Base-by-base conservation (phyloP, 2,888 invertebrate genomes). In the Caenorhabditis virilis region DNA sequence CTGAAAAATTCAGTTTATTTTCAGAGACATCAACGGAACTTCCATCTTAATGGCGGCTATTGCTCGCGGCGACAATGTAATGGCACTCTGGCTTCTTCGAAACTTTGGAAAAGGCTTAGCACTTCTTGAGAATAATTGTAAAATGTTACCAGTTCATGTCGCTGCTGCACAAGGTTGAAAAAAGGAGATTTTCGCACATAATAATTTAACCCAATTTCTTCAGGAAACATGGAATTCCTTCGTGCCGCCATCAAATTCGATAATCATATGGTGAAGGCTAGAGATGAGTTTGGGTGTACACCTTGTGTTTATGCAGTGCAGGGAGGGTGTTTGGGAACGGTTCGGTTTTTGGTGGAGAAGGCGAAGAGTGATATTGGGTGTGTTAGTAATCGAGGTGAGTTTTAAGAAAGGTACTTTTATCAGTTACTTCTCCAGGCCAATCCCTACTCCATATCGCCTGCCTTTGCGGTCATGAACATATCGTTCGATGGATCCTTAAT, bases 81-180 rank as follows among this genome's bases (percentile, higher is more conserved):
- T 72, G 50, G 62, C 74, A 23, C 49, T 72, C 27, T 77, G 72
- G 69, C 67, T 80, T 25, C 62, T 80, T 15, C 58, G 62, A 52
- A 54, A 62, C 30, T 66, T 80, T 46, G 80, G 80, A 35, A 70
- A 73, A 38, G 46, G 57, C 13, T 55, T 81, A 18, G 78, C 78
- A 5, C 65, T 74, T 22, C 57, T 76, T 18, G 69, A 78, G 35
- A 78, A 81, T 59, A 51, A 65, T 7, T 68, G 71, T n/a, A 58
- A 68, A 20, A 79, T 81, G 74, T 56, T 79, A n/a, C 80, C 81
- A 3, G 39, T 81, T 11, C 81, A 81, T 45, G 72, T 79, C 6
- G 81, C 81, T 18, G 76, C 80, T 9, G 77, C 78, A 7, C 80
- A 79, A 58, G 80, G 78, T 77, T 5, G 2, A 15, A 13, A 20